phyloP scores from a whole-genome alignment of 1,140 invertebrate genomes.

The Cardiocondyla obscurior region DNA sequence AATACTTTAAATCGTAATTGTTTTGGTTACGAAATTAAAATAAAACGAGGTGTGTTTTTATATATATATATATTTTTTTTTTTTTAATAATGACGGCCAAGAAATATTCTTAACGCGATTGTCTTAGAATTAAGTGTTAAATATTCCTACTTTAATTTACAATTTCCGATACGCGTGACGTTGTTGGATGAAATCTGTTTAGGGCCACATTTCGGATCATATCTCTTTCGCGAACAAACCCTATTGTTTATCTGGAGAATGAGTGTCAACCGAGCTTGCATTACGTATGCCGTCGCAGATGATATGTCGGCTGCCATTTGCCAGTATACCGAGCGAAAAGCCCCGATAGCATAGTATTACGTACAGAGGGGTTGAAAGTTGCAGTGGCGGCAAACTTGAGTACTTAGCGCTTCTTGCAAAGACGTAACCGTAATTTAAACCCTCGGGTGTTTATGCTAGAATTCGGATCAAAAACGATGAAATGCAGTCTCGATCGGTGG shows the following conservation, averaged over 20 bases:
- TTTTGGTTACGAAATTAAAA: too few relatives aligned
- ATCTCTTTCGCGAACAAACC: background rate
- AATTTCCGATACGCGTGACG: background rate
- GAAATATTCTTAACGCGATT: too few relatives aligned
- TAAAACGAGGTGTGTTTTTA: too few relatives aligned
- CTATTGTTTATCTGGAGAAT: conserved; percentile 19
- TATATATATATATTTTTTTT: too few relatives aligned
- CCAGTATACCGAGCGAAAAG: background rate
- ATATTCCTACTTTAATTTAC: background rate
- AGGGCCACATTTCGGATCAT: background rate
- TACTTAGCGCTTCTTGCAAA: conserved; percentile 30
- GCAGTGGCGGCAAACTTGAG: background rate
- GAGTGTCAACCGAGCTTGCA: conserved; percentile 14
- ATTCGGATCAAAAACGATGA: background rate
- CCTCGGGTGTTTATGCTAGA: background rate
- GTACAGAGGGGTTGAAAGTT: conserved; percentile 29
- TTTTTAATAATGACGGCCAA: too few relatives aligned
- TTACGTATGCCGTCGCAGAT: conserved; percentile 31
- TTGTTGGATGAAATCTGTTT: background rate
- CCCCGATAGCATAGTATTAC: conserved; percentile 31
- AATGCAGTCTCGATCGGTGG: background rate
- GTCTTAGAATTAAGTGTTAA: background rate
- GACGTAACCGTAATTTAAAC: conserved; percentile 33
- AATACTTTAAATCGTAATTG: background rate
- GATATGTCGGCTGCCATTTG: conserved; percentile 33